Evolutionary conservation across 2,888 invertebrate species (phyloP), one percentile per base, ranked within the genome.

Genomic region (Rhogogaster chlorosoma): DNA sequence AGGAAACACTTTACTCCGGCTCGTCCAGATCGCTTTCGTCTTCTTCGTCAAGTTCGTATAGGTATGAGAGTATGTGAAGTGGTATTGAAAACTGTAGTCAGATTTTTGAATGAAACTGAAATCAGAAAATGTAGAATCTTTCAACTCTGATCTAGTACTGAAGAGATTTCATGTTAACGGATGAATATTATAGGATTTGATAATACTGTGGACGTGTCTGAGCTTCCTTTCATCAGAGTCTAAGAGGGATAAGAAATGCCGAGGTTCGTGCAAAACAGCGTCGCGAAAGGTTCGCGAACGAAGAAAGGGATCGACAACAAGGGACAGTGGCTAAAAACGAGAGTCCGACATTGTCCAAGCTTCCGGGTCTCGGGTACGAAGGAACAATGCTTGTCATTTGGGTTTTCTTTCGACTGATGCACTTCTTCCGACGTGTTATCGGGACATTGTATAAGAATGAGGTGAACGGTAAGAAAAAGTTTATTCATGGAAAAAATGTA

Each of bases 261-360:
- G 38, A 42, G 7, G 12, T 42, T 15, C 22, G 71, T 42, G 77
- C 45, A 77, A 77, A 77, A 77, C 77, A 77, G 53, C 53, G 77
- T 49, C 53, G 77, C n/a, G 29, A 53, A 32, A 53, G 49, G 49
- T 77, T 53, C 53, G 32, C 9, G 29, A 4, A 77, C 32, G 49
- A 77, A 53, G 77, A 53, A 75, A 75, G 18, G 75, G 45, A 26
- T 38, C 70, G n/a, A 73, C 29, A 45, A 45, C 45, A 15, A 12
- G 15, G 77, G 29, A 32, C 29, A 32, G 18, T 2, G 80, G 22
- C 38, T 38, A 61, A 80, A 80, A 36, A 61, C 57, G 18, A 61
- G 49, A 80, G 61, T 80, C 80, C 61, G 80, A 61, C 38, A 53
- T 49, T 77, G 77, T 80, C 38, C 57, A 15, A 80, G 36, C 80